Conservation (phyloP, 2,797 vertebrate genomes). For the Phoebastria nigripes region DNA sequence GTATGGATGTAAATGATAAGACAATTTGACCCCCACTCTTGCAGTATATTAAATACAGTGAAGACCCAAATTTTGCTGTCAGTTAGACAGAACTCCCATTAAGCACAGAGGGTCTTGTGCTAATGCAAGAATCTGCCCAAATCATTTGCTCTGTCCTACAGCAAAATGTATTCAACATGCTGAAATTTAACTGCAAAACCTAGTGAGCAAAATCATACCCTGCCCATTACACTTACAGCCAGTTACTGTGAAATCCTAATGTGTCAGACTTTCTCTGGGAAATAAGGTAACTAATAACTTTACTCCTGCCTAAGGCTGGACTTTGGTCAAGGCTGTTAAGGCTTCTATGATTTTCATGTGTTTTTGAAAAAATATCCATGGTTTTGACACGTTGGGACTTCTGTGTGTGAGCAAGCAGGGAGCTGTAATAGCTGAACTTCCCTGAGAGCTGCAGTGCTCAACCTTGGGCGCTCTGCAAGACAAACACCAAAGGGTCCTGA, state of each 20-base stretch:
- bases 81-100: slow-evolving; percentile 30
- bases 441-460: background rate
- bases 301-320: slow-evolving; percentile 66
- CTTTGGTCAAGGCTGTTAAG: slow-evolving; percentile 68
- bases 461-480: background rate
- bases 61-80: slow-evolving; percentile 25
- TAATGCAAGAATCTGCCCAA: background rate
- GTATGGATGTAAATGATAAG: slow-evolving; percentile 39
- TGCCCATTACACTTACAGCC: slow-evolving; percentile 59
- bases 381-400: slow-evolving; percentile 39
- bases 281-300: slow-evolving; percentile 66
- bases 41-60: slow-evolving; percentile 19
- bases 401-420: background rate
- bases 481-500: background rate
- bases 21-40: slow-evolving; percentile 10
- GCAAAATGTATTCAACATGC: slow-evolving; percentile 55
- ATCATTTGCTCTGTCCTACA: slow-evolving; percentile 54
- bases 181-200: slow-evolving; percentile 49
- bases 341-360: slow-evolving; percentile 43
- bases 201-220: slow-evolving; percentile 47
- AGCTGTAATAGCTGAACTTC: background rate
- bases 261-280: slow-evolving; percentile 58
- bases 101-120: slow-evolving; percentile 28
- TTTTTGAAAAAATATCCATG: background rate
- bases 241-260: slow-evolving; percentile 61